phyloP scores from a whole-genome alignment of 2,888 invertebrate genomes.

The Molorchus minor region DNA sequence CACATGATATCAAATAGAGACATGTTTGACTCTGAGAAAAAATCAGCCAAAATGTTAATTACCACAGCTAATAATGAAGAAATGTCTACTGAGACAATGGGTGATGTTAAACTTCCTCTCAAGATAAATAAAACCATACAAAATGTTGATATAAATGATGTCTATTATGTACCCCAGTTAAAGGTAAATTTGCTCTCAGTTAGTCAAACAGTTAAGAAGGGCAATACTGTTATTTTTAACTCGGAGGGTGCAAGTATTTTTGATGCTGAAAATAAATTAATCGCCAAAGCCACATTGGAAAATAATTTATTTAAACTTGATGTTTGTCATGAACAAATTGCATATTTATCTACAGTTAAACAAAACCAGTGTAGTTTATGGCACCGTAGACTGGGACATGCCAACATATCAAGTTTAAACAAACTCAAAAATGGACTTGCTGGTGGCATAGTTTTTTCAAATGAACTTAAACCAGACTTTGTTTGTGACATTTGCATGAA shows the following conservation, averaged over 20 bases:
- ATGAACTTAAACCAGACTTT: background rate
- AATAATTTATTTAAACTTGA: conserved; percentile 2
- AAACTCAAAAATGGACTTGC: background rate
- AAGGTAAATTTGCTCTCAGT: conserved; percentile 15
- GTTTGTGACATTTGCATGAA: background rate
- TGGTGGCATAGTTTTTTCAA: background rate
- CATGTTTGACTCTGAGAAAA: background rate
- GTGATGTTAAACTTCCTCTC: background rate
- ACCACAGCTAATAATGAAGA: conserved; percentile 19
- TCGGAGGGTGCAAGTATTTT: background rate
- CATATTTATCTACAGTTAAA: too few relatives aligned
- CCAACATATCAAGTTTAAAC: background rate
- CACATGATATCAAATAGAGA: background rate
- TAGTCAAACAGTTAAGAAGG: conserved; percentile 11
- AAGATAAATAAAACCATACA: too few relatives aligned
- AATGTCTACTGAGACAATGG: conserved; percentile 10
- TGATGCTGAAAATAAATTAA: conserved; percentile 6
- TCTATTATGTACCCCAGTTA: background rate
- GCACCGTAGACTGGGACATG: too few relatives aligned
- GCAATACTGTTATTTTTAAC: conserved; percentile 3
- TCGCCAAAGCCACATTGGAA: background rate
- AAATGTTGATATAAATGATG: conserved; percentile 5
- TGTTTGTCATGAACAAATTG: too few relatives aligned
- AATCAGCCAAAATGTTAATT: conserved; percentile 1
- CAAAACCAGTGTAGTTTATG: too few relatives aligned